Evolutionary conservation across 1,140 invertebrate species (phyloP), one percentile per base, ranked within the genome.

Genomic region (Glossosoma conforme): DNA sequence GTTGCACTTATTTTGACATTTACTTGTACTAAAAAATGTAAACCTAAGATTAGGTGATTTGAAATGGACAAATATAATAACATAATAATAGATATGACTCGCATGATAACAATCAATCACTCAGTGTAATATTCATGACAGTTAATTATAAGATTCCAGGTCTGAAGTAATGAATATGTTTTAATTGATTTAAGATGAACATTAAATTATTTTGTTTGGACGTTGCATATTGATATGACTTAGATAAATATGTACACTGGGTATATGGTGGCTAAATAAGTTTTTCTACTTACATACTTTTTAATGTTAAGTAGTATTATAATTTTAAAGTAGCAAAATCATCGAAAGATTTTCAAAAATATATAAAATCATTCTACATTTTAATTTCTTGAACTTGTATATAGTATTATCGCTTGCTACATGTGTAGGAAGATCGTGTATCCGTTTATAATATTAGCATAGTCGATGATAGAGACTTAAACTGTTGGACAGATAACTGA

Each of bases 381-480:
- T 58, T 50, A 51, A 49, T 49, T 55, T 55, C 46, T 43, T 44
- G 21, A 48, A 46, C 47, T 52, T 58, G 56, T 58, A 58, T 13
- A 58, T 58, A 58, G 42, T 58, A 58, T 53, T 58, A 51, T 58
- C 49, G 55, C 55, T 58, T 58, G 47, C 54, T 56, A 58, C 55
- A 58, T 58, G 55, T 53, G 55, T 58, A 58, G 55, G 42, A 52
- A 52, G 44, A 56, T 52, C 52, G 54, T 56, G 54, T 56, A 52
- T 45, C 46, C 51, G 46, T 49, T 45, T 52, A 45, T 41, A 21
- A 56, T 35, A 40, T 43, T 54, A 54, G 51, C 45, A 44, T 50
- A 57, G 45, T 35, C 41, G 50, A 24, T 38, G 40, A 58, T 52
- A 58, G 44, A 51, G 54, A 56, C 47, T 56, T 44, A 51, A 42